These are phyloP conservation scores for Platorchestia sp. DNA, from an alignment of 1,140 invertebrate genomes.

Conservation along the genomic window DNA sequence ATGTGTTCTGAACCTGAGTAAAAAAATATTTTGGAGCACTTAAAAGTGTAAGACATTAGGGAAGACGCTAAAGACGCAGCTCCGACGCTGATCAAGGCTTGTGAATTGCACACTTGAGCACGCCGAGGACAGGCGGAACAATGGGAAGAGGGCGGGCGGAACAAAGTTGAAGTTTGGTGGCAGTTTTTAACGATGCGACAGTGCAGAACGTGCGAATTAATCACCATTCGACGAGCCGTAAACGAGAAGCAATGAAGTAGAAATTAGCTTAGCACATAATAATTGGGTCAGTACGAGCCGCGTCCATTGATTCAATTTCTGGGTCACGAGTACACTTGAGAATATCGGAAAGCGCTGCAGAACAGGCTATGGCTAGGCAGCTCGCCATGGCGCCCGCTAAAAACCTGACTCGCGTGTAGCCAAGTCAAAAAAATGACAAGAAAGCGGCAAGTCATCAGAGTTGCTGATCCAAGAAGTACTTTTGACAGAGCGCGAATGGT, in stretches of 20 bases:
- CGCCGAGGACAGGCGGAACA: not conserved
- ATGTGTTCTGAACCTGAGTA: not conserved
- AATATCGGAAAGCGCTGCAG: not conserved
- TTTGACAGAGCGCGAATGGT: not conserved
- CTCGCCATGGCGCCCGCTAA: not conserved
- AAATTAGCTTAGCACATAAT: not conserved
- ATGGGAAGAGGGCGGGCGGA: not conserved
- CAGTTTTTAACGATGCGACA: not conserved
- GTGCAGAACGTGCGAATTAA: not conserved
- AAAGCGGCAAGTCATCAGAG: slow-evolving; percentile 6
- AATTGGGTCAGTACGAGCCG: slow-evolving; percentile 3
- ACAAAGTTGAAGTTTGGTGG: not conserved
- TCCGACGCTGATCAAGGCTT: not conserved
- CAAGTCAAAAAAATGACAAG: not conserved
- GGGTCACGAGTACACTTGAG: slow-evolving; percentile 5
- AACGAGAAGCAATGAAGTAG: not conserved
- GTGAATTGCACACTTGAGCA: not conserved
- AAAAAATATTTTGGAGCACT: not conserved
- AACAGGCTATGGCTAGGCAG: not conserved
- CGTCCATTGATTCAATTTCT: slow-evolving; percentile 1
- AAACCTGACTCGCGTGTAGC: not conserved
- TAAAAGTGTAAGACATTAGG: not conserved
- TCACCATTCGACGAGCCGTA: not conserved
- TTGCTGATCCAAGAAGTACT: not conserved
- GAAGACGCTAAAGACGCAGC: not conserved